Percentiles rank a stretch among this genome's conserved stretches.
Conservation (phyloP, 30 jellyfish, hydroid and myxozoan genomes). For the Pelagia noctiluca region DNA sequence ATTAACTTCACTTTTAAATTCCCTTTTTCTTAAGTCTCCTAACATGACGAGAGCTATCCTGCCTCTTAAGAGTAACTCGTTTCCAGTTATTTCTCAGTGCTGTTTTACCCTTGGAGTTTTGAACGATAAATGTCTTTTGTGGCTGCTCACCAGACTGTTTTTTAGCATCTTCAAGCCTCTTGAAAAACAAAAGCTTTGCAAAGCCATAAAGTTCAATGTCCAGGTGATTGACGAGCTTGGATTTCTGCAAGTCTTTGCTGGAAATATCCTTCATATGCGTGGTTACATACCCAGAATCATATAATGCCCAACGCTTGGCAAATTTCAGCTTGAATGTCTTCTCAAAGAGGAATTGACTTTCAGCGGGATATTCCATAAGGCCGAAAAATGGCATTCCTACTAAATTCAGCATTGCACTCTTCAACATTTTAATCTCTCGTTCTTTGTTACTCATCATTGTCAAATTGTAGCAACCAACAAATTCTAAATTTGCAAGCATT, state of each 20-base stretch:
- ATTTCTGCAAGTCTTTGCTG: constrained; percentile 19
- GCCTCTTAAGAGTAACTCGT: neutral
- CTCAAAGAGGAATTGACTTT: constrained; percentile 89
- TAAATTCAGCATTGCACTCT: constrained; percentile 72
- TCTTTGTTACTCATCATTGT: constrained; percentile 9
- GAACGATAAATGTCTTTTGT: neutral
- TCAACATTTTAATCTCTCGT: constrained; percentile 27
- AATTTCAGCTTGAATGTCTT: constrained; percentile 77
- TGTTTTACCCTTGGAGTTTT: constrained; percentile 27
- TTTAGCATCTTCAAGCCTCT: constrained; percentile 30
- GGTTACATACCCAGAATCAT: constrained; percentile 80
- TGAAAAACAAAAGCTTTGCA: constrained; percentile 74
- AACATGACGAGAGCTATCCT: no score
- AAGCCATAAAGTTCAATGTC: constrained; percentile 75
- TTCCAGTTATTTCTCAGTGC: constrained; percentile 53
- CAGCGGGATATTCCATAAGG: constrained; percentile 71
- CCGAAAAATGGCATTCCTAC: constrained; percentile 72
- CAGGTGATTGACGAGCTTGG: constrained; percentile 42
- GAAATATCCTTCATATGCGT: constrained; percentile 61
- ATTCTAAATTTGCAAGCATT: constrained; percentile 81
- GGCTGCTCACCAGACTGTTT: constrained; percentile 13
- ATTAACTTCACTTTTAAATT: no score
- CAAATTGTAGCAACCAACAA: constrained; percentile 50
- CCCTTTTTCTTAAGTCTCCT: no score
- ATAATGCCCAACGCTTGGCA: constrained; percentile 56